Evolutionary conservation across 2,888 invertebrate genomes (phyloP), one percentile per base, ranked within the genome.

Genomic region (Pseudococcus viburni): DNA sequence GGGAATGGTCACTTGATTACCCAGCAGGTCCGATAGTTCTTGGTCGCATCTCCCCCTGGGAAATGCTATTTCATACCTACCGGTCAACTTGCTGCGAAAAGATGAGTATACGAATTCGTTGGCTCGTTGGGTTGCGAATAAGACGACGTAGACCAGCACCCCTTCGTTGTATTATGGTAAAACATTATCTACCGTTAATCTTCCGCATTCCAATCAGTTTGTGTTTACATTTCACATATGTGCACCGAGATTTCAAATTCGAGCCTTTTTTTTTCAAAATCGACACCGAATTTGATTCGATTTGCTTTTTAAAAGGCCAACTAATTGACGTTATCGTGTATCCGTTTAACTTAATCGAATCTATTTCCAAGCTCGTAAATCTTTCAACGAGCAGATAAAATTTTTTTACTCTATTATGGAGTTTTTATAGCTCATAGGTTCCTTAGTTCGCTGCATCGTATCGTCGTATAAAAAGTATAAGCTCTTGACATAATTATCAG

Each of bases 1-100:
- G 88, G 88, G 88, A 88, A 88, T 88, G 88, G 88, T 88, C 88
- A 88, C 88, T 88, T 88, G 88, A 88, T 88, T 88, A 88, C 88
- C 42, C 83, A 83, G 88, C 88, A 88, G 88, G 88, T 88, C 88
- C 88, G 88, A 88, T 88, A 55, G 39, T 83, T 83, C 80, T 83
- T 83, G 80, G 80, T 46, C 33, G 80, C 46, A 46, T 83, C 80
- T 83, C 80, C 80, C 80, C 80, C 73, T 83, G 80, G 80, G 80
- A 83, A 83, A 83, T 83, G 80, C 80, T 46, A 46, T 73, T 73
- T 73, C 80, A 22, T 46, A 46, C 42, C 39, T 83, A 83, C 80
- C 80, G 80, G 80, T 83, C 80, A 83, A 46, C 80, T 46, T 46
- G 33, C 73, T 42, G 26, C 73, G 17, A 73, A 73, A 73, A 73